Conservation (phyloP, 2,888 invertebrate species). For the Plagodis dolabraria region DNA sequence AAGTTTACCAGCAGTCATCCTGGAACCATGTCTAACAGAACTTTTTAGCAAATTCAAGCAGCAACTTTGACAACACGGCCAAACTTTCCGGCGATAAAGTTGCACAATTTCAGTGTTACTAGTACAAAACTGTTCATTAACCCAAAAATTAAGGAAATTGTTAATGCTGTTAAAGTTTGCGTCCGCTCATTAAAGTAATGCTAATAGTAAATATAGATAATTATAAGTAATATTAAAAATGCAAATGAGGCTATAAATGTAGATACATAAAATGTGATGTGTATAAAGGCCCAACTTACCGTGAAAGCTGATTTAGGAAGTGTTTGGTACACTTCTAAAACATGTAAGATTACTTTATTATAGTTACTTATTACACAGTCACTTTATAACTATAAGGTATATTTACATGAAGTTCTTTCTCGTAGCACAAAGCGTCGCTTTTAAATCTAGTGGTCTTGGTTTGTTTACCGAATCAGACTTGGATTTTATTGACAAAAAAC, state of each 20-base stretch:
- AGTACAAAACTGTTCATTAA: constrained; percentile 22
- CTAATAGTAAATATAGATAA: constrained; percentile 34
- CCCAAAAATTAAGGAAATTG: constrained; percentile 33
- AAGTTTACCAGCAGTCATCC: constrained; percentile 4
- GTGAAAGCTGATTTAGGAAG: constrained; percentile 3
- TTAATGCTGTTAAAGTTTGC: constrained; percentile 29
- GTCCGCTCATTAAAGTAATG: constrained; percentile 33
- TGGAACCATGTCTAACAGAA: constrained; percentile 8
- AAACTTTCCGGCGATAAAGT: constrained; percentile 2
- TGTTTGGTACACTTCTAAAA: background rate
- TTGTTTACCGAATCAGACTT: no score
- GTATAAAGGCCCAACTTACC: constrained; percentile 6
- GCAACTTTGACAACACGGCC: background rate
- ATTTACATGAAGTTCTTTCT: no score
- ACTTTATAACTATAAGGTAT: no score
- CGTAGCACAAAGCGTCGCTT: no score
- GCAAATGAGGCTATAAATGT: constrained; percentile 13
- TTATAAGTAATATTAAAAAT: constrained; percentile 29
- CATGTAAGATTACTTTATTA: no score
- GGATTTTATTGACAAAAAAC: no score
- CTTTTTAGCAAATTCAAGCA: background rate
- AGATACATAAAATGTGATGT: constrained; percentile 4
- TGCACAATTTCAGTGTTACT: constrained; percentile 15
- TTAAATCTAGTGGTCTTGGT: no score
- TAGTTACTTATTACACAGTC: no score